A percentile compares a stretch with the other conserved stretches of the same genome.
Conservation (phyloP, 2,888 invertebrate genomes). For the Trypoxylon attenuatum region DNA sequence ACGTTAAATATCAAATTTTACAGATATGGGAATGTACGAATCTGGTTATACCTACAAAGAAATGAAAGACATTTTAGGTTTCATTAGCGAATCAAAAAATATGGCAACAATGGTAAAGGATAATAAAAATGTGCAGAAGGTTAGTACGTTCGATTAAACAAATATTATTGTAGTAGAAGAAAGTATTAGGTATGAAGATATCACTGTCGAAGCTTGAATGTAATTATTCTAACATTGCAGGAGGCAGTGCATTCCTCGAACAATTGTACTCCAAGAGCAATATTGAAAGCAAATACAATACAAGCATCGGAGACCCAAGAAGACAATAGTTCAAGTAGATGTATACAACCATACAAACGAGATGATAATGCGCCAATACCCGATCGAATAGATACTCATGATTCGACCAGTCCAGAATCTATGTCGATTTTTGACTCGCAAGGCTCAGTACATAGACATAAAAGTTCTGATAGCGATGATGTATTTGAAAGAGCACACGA, state of each 20-base stretch:
- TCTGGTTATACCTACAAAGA: slow-evolving; percentile 35
- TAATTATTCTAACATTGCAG: too few species aligned
- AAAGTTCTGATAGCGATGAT: slow-evolving; percentile 33
- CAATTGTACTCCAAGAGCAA: slow-evolving; percentile 14
- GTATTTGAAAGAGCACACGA: slow-evolving; percentile 25
- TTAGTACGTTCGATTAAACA: slow-evolving; percentile 6
- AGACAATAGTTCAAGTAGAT: slow-evolving; percentile 17
- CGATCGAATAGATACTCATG: slow-evolving; percentile 15
- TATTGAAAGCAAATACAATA: slow-evolving; percentile 12
- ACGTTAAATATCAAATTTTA: too few species aligned
- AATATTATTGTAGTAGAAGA: background rate
- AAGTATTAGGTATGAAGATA: background rate
- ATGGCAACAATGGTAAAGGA: slow-evolving; percentile 34
- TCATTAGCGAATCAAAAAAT: slow-evolving; percentile 50
- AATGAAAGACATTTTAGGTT: slow-evolving; percentile 51
- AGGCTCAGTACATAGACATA: slow-evolving; percentile 15
- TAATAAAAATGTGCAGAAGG: slow-evolving; percentile 38
- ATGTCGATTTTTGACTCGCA: slow-evolving; percentile 17
- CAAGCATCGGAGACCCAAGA: slow-evolving; percentile 29
- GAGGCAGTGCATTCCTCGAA: slow-evolving; percentile 24
- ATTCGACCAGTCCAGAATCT: slow-evolving; percentile 27
- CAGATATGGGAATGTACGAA: slow-evolving; percentile 57
- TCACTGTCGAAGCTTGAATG: too few species aligned
- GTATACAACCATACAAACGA: slow-evolving; percentile 19
- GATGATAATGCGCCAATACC: slow-evolving; percentile 22